A percentile compares a stretch with the other conserved stretches of the same genome.
These are phyloP conservation scores for Bombus pyrosoma DNA, from an alignment of 1,140 invertebrate species.

Conservation along the genomic window DNA sequence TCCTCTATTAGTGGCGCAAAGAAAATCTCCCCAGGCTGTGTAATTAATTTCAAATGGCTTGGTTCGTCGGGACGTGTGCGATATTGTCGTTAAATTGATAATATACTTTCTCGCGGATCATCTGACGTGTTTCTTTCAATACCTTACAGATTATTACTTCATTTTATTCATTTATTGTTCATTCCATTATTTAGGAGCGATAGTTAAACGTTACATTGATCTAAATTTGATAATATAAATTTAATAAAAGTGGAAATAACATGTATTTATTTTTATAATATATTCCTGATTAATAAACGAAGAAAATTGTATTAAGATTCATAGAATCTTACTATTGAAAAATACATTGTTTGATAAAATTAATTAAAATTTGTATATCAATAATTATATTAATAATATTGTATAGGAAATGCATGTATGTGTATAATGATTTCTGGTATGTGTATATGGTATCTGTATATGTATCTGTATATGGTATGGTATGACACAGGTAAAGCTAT, in stretches of 20 bases:
- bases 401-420: too few species aligned
- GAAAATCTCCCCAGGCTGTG: constrained; percentile 49
- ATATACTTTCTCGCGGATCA: neutral
- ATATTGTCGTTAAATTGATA: constrained; percentile 52
- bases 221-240: neutral
- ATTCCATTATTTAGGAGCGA: too few species aligned
- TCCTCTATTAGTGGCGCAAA: constrained; percentile 42
- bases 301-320: neutral
- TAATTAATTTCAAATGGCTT: constrained; percentile 58
- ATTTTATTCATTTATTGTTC: neutral
- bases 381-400: neutral
- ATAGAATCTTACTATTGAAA: neutral
- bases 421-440: too few species aligned
- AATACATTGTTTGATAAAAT: neutral
- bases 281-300: neutral
- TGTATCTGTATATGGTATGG: too few species aligned
- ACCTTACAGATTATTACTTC: neutral
- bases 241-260: neutral
- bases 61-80: constrained; percentile 12
- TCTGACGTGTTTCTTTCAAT: neutral
- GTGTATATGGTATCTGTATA: too few species aligned
- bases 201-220: neutral
- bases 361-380: neutral
- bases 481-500: too few species aligned
- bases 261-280: too few species aligned